A percentile compares a stretch with the other conserved stretches of the same genome.
Conservation (phyloP, 2,113 vertebrate genomes). For the Accipiter cooperii region DNA sequence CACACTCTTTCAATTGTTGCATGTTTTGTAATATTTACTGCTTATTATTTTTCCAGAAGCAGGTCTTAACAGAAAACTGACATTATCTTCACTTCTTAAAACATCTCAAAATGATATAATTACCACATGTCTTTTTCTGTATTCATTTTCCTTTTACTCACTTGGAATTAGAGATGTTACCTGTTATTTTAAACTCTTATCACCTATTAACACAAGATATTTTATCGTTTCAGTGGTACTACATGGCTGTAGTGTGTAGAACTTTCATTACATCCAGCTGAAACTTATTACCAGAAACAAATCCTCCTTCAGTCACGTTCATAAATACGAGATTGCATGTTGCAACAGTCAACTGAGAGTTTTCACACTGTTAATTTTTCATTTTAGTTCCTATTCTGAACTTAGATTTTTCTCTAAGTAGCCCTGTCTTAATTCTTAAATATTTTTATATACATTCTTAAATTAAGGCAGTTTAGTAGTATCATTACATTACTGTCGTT, state of each 20-base stretch:
- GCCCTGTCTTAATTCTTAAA: not conserved
- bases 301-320: not conserved
- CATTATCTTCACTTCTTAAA: not conserved
- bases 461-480: not conserved
- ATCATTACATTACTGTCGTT: not conserved
- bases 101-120: not conserved
- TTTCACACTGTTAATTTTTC: not conserved
- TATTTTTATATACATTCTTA: not conserved
- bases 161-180: not conserved
- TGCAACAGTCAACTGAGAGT: not conserved
- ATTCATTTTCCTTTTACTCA: not conserved
- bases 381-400: not conserved
- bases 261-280: not conserved
- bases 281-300: not conserved
- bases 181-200: not conserved
- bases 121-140: not conserved
- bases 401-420: not conserved
- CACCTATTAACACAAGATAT: not conserved
- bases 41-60: not conserved
- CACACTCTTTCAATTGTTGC: not conserved
- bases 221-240: not conserved
- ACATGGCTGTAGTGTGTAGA: not conserved
- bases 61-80: not conserved
- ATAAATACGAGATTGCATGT: not conserved
- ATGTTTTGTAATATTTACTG: not conserved